These are phyloP conservation scores for Bagarius yarrelli DNA, from an alignment of 2,113 vertebrate species.

Conservation along the genomic window DNA sequence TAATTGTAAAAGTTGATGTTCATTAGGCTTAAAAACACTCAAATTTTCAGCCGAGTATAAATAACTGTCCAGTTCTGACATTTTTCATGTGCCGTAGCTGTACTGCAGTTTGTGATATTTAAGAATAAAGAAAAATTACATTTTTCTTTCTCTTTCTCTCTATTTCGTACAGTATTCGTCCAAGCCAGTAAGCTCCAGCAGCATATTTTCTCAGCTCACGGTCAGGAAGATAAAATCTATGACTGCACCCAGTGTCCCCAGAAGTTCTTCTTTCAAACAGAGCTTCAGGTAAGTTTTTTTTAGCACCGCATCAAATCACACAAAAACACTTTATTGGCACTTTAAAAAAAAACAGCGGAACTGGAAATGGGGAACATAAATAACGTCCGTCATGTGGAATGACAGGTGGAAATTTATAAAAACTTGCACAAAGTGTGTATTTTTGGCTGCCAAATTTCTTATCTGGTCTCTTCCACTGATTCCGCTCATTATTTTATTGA, in stretches of 20 bases:
- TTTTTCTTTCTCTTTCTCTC: not conserved
- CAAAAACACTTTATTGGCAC: not conserved
- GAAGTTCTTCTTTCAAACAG: slow-evolving; percentile 99
- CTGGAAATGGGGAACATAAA: not conserved
- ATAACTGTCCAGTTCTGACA: not conserved
- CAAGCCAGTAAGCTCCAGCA: slow-evolving; percentile 99
- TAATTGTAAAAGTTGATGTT: not conserved
- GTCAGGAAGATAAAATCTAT: slow-evolving; percentile 99
- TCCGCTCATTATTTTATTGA: too few species aligned
- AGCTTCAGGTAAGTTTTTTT: slow-evolving; percentile 87
- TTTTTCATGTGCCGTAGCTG: not conserved
- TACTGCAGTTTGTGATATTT: not conserved
- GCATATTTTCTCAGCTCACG: slow-evolving; percentile 98
- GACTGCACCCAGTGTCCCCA: slow-evolving; percentile 98
- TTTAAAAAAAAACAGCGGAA: not conserved
- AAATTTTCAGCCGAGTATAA: not conserved
- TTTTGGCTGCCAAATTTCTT: too few species aligned
- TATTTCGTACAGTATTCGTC: slow-evolving; percentile 83
- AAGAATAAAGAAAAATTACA: not conserved
- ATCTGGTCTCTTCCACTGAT: too few species aligned
- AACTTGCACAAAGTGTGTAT: not conserved
- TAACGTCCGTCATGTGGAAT: not conserved
- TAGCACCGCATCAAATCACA: not conserved
- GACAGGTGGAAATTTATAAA: not conserved
- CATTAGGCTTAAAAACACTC: not conserved